phyloP scores from a whole-genome alignment of 2,113 vertebrate genomes.

The Scalopus aquaticus region DNA sequence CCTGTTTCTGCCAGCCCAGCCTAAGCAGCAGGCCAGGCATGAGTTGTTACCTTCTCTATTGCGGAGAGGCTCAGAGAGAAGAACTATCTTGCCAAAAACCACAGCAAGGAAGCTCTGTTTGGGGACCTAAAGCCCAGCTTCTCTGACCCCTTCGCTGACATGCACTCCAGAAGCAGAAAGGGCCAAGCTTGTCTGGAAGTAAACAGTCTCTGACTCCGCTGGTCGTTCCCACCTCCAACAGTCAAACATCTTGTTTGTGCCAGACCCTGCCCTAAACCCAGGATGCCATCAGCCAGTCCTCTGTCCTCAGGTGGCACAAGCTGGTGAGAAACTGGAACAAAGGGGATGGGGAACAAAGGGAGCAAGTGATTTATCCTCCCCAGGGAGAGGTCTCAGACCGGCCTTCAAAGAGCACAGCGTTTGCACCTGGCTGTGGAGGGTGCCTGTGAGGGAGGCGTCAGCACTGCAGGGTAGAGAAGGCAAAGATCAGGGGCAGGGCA shows the following conservation, averaged over 20 bases:
- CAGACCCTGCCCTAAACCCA: neutral
- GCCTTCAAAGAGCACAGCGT: neutral
- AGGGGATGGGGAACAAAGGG: neutral
- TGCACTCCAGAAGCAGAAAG: neutral
- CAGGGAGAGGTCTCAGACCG: neutral
- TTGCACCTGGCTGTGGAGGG: neutral
- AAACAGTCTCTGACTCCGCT: neutral
- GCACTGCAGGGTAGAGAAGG: neutral
- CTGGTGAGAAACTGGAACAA: neutral
- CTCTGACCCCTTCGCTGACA: neutral
- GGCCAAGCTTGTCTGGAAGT: no score
- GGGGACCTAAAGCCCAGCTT: neutral
- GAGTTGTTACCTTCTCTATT: neutral
- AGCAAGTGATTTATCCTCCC: neutral
- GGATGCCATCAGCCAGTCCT: neutral
- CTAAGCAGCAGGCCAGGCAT: neutral
- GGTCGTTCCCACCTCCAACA: neutral
- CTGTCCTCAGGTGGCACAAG: neutral
- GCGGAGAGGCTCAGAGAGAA: neutral
- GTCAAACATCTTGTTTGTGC: neutral
- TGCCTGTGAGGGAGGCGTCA: neutral
- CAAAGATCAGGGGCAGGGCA: neutral
- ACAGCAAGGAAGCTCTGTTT: neutral
- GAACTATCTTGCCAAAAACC: neutral
- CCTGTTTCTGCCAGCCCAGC: neutral